A percentile compares a stretch with the other conserved stretches of the same genome.
These are phyloP conservation scores for Gymnocypris eckloni DNA, from an alignment of 2,797 vertebrate species.

Conservation along the genomic window DNA sequence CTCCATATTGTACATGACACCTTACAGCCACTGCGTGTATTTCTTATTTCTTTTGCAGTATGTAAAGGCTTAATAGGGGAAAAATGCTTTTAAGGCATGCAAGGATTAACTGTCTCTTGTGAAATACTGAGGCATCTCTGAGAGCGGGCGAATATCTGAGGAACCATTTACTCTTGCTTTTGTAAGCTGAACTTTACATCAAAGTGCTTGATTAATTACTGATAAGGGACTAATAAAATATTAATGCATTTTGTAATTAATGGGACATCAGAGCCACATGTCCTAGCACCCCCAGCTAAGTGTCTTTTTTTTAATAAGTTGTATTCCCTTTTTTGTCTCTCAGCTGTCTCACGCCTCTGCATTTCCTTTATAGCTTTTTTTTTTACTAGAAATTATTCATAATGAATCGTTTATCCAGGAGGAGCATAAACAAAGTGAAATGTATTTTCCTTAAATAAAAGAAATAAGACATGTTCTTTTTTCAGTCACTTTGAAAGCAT, in stretches of 20 bases:
- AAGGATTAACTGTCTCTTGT: slow-evolving; percentile 63
- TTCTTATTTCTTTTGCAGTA: slow-evolving; percentile 34
- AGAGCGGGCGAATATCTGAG: slow-evolving; percentile 65
- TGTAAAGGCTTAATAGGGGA: slow-evolving; percentile 50
- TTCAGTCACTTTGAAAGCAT: slow-evolving; percentile 68
- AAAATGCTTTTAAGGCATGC: slow-evolving; percentile 52
- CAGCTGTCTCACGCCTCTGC: slow-evolving; percentile 34
- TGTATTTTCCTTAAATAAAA: slow-evolving; percentile 71
- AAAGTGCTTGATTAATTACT: slow-evolving; percentile 82
- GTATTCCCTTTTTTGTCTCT: slow-evolving; percentile 59
- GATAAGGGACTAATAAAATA: slow-evolving; percentile 82
- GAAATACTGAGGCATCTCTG: slow-evolving; percentile 62
- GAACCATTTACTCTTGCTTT: slow-evolving; percentile 71
- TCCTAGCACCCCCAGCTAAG: slow-evolving; percentile 67
- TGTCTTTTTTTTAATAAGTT: slow-evolving; percentile 63
- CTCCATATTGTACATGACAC: slow-evolving; percentile 32
- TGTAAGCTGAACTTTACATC: slow-evolving; percentile 79
- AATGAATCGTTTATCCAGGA: slow-evolving; percentile 73
- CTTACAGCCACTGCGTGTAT: slow-evolving; percentile 39
- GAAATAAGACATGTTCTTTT: slow-evolving; percentile 65
- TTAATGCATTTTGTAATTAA: slow-evolving; percentile 80
- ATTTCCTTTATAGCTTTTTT: slow-evolving; percentile 18
- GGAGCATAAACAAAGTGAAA: slow-evolving; percentile 73
- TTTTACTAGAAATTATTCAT: slow-evolving; percentile 68
- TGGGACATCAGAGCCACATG: slow-evolving; percentile 67